A percentile compares a stretch with the other conserved stretches of the same genome.
Conservation (phyloP, 2,113 vertebrate species). For the Fregata magnificens region DNA sequence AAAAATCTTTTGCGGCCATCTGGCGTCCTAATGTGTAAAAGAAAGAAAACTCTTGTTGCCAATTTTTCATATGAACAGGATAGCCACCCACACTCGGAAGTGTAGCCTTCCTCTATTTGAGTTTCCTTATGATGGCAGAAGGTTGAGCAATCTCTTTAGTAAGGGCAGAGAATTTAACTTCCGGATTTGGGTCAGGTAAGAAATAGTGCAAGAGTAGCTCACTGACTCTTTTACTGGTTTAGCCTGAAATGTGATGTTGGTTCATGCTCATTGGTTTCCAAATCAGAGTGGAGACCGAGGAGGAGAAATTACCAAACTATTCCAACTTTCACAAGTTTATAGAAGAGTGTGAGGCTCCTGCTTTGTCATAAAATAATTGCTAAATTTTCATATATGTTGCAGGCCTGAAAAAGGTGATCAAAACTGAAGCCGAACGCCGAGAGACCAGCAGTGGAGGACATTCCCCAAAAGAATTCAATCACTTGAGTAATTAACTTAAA, state of each 20-base stretch:
- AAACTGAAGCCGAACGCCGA: not conserved
- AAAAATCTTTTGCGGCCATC: not conserved
- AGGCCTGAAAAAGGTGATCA: not conserved
- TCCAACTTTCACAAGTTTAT: not conserved
- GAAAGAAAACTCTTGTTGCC: not conserved
- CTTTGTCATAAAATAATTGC: not conserved
- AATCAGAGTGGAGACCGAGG: not conserved
- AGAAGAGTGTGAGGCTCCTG: not conserved
- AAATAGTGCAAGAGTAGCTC: not conserved
- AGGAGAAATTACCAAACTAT: not conserved
- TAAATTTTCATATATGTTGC: not conserved
- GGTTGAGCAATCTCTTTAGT: not conserved
- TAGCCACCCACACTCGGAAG: not conserved
- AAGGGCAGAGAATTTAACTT: not conserved
- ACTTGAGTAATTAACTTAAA: not conserved
- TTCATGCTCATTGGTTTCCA: not conserved
- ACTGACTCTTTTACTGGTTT: not conserved
- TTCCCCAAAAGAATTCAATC: not conserved
- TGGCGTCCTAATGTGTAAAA: not conserved
- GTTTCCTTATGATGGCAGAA: not conserved
- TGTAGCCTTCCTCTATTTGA: not conserved
- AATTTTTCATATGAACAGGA: not conserved
- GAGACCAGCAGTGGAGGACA: not conserved
- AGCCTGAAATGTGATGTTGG: not conserved
- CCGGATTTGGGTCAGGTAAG: not conserved